Percentiles rank a stretch among this genome's conserved stretches.
Evolutionary conservation across 2,888 invertebrate genomes (phyloP).

Genomic region (Adelognathus sp.): DNA sequence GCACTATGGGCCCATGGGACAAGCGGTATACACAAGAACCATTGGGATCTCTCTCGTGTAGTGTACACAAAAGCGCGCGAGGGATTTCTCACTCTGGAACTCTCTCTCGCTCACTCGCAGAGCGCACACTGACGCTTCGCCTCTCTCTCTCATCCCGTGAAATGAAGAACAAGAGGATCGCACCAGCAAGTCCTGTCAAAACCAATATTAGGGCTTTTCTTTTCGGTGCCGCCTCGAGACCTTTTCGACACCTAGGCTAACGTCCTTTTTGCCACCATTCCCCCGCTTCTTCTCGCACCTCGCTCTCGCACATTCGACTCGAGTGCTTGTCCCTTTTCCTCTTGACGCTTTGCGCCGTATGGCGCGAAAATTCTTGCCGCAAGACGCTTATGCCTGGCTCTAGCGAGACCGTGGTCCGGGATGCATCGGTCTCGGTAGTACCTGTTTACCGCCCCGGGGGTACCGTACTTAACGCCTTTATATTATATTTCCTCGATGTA

Average conservation of each 20-base stretch:
- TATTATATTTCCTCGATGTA: slow-evolving; percentile 48
- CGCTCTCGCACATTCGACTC: neutral
- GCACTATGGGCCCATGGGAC: slow-evolving; percentile 11
- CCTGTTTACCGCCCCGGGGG: slow-evolving; percentile 48
- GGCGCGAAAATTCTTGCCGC: neutral
- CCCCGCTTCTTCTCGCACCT: neutral
- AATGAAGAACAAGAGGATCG: slow-evolving; percentile 59
- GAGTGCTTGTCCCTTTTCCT: neutral
- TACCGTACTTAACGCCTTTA: slow-evolving; percentile 59
- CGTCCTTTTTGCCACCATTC: slow-evolving; percentile 12
- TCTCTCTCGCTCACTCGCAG: no score
- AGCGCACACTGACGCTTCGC: no score
- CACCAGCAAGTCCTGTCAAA: slow-evolving; percentile 74
- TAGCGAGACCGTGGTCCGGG: neutral
- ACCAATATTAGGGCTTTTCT: slow-evolving; percentile 73
- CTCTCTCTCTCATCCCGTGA: slow-evolving; percentile 33
- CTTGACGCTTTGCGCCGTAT: neutral
- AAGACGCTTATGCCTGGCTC: neutral
- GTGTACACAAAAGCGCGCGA: slow-evolving; percentile 49
- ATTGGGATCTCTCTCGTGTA: slow-evolving; percentile 20
- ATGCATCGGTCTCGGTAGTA: slow-evolving; percentile 35
- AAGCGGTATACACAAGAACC: neutral
- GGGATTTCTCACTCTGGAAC: no score
- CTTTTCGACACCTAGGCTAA: slow-evolving; percentile 70
- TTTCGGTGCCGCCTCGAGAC: slow-evolving; percentile 63